Percentiles rank a stretch among this genome's conserved stretches.
Conservation (phyloP, 2,797 vertebrate genomes). For the Gephyroberyx darwinii region DNA sequence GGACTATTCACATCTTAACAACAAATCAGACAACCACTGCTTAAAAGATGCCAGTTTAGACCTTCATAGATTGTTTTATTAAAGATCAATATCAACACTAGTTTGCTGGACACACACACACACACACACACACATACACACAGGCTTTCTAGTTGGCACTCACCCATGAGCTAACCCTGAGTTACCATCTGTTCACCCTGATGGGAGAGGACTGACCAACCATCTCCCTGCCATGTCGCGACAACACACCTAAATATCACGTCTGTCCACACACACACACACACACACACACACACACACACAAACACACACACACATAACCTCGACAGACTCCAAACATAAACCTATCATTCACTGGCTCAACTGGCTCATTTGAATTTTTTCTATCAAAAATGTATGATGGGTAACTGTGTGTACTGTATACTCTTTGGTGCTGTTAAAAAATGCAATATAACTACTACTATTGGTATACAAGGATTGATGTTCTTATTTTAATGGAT, state of each 20-base stretch:
- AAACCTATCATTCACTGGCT: conserved; percentile 27
- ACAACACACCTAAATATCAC: conserved; percentile 69
- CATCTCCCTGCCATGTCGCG: conserved; percentile 65
- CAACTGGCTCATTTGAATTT: background rate
- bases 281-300: too few relatives aligned
- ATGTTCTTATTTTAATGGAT: background rate
- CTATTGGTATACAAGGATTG: background rate
- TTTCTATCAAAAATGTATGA: background rate
- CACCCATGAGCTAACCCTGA: conserved; percentile 75
- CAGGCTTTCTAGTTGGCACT: conserved; percentile 75
- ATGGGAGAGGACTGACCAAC: conserved; percentile 72
- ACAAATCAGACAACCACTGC: conserved; percentile 23
- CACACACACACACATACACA: conserved; percentile 52
- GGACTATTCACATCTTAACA: conserved; percentile 13
- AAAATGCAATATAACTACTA: background rate
- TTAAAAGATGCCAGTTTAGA: background rate
- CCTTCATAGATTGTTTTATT: conserved; percentile 18
- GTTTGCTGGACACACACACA: conserved; percentile 6
- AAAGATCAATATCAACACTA: conserved; percentile 45
- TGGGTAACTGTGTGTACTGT: background rate
- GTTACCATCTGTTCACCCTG: conserved; percentile 83
- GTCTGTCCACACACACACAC: conserved; percentile 56
- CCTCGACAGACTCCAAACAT: conserved; percentile 34
- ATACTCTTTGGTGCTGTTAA: background rate
- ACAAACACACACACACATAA: conserved; percentile 14